A percentile compares a stretch with the other conserved stretches of the same genome.
These are phyloP conservation scores for Heliconius nattereri DNA, from an alignment of 1,140 invertebrate species.

Conservation along the genomic window DNA sequence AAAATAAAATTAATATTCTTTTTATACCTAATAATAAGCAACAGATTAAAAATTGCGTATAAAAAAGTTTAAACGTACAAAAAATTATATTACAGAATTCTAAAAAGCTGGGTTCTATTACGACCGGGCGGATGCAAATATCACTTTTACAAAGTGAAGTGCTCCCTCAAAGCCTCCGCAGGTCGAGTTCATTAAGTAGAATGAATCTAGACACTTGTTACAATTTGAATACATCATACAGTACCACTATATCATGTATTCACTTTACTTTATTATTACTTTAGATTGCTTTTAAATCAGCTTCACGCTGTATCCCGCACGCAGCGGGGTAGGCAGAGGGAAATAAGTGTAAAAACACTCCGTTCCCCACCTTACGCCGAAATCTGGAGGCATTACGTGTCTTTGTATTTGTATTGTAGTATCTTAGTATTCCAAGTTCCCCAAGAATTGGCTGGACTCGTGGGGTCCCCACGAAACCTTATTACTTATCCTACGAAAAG, in stretches of 20 bases:
- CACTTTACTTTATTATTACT: not conserved
- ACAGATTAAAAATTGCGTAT: not conserved
- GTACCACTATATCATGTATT: not conserved
- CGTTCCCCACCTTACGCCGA: no score
- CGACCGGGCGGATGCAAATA: slow-evolving; percentile 23
- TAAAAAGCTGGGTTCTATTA: not conserved
- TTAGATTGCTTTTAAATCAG: not conserved
- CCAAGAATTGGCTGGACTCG: no score
- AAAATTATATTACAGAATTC: slow-evolving; percentile 8
- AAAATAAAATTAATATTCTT: no score
- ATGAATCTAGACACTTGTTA: slow-evolving; percentile 13
- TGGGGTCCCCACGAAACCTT: no score
- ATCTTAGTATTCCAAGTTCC: no score
- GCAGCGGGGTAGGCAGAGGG: not conserved
- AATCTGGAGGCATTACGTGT: no score
- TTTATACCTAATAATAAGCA: not conserved
- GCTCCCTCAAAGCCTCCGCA: slow-evolving; percentile 24
- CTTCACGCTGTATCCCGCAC: not conserved
- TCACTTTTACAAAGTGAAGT: slow-evolving; percentile 24
- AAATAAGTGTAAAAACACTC: not conserved
- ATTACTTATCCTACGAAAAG: no score
- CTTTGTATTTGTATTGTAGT: no score
- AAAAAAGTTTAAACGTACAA: not conserved
- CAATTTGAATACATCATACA: not conserved
- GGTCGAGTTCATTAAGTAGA: slow-evolving; percentile 20